Evolutionary conservation across 2,888 invertebrate genomes (phyloP), one percentile per base, ranked within the genome.

Genomic region (Rotaria socialis): DNA sequence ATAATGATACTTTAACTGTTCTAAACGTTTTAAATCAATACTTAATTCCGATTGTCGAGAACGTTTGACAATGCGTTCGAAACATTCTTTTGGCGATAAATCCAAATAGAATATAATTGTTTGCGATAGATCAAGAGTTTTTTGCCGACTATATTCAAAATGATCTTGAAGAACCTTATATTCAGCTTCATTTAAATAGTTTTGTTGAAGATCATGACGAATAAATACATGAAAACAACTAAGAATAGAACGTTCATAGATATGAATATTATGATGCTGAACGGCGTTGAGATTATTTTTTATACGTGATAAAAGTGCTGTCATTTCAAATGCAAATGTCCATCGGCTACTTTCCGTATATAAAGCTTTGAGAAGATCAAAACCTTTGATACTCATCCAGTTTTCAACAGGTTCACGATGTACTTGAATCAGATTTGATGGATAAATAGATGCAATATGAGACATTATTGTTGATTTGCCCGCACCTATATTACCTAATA

Each of bases 171-270:
- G 67, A 67, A 67, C 14, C 19, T 27, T 35, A 67, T 67, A 67
- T 67, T 67, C 67, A 67, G 5, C 67, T 19, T 35, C 35, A 67
- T 35, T 67, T 16, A 67, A 67, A 67, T 67, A 67, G 3, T 67
- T 67, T 67, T 67, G 67, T 67, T 67, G 19, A 35, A 35, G 67
- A 67, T 67, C 67, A 35, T 67, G 35, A 35, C 35, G 35, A 35
- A 67, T 67, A 19, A 67, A 67, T 67, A 67, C 67, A 35, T 67
- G 27, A 35, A 67, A 67, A 67, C 67, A 67, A 67, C 67, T 67
- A 16, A 27, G 35, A 67, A 67, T 41, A 7, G 67, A 67, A 35
- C 67, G 67, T 67, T 67, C 67, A 35, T 67, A 67, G 14, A 67
- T 14, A 19, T 67, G 27, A 35, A 67, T 67, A 67, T 16, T 35